Evolutionary conservation across 2,888 invertebrate genomes (phyloP).

Genomic region (Strigamia maritima): DNA sequence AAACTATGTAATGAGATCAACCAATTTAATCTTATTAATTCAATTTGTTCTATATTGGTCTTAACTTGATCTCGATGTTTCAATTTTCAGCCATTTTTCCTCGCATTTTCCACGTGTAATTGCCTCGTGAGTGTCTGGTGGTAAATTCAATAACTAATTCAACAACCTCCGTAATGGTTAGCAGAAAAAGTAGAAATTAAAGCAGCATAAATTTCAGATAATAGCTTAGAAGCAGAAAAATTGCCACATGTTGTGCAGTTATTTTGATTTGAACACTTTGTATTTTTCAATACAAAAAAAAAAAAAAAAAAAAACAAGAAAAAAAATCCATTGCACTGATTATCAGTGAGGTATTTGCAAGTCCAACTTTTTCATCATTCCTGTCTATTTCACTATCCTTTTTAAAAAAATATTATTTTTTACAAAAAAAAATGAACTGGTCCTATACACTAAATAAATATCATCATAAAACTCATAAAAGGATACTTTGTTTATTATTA

Average conservation of each 20-base stretch:
- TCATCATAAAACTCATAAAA: constrained; percentile 26
- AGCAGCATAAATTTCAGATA: neutral
- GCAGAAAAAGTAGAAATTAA: no score
- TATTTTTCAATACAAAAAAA: neutral
- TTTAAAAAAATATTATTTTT: neutral
- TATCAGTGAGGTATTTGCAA: constrained; percentile 19
- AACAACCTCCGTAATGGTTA: neutral
- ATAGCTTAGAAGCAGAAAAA: neutral
- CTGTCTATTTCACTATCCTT: neutral
- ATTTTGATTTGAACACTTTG: constrained; percentile 16
- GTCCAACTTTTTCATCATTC: neutral
- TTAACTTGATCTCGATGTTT: no score
- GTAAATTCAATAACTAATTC: neutral
- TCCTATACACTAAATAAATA: constrained; percentile 27
- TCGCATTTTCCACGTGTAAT: neutral
- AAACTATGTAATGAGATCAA: no score
- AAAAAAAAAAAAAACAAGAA: neutral
- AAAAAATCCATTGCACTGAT: neutral
- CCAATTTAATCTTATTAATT: no score
- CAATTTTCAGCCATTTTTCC: neutral
- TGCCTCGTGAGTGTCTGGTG: neutral
- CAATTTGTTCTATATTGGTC: no score
- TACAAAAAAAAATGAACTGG: neutral
- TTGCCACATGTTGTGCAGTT: constrained; percentile 11
- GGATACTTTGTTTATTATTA: constrained; percentile 23